These are phyloP conservation scores for Aphodius granarius DNA, from an alignment of 2,888 invertebrate species.

Conservation along the genomic window DNA sequence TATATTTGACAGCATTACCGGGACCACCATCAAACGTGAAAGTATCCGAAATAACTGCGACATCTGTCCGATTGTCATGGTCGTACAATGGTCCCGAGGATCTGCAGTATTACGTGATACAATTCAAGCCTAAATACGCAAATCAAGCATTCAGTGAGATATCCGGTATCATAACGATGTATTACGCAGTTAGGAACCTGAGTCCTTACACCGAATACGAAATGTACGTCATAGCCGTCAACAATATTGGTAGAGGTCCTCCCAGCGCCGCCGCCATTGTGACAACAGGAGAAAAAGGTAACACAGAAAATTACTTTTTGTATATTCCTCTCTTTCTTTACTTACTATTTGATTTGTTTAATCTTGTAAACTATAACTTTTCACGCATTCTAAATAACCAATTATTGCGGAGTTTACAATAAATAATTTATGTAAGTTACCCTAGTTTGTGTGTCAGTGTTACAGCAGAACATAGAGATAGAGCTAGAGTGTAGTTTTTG, in stretches of 20 bases:
- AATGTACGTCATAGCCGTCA: conserved; percentile 93
- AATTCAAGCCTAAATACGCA: conserved; percentile 94
- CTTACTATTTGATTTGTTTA: neutral
- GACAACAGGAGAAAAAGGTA: conserved; percentile 97
- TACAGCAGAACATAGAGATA: neutral
- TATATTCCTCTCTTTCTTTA: neutral
- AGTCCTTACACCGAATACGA: conserved; percentile 96
- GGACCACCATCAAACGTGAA: conserved; percentile 87
- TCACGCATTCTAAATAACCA: conserved; percentile 3
- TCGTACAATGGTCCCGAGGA: conserved; percentile 86
- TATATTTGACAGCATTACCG: conserved; percentile 73
- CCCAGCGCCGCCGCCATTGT: conserved; percentile 87
- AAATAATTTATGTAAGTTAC: conserved; percentile 7
- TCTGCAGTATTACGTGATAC: conserved; percentile 94
- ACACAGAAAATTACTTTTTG: neutral
- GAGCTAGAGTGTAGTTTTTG: neutral
- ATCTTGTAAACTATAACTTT: conserved; percentile 8
- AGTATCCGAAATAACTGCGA: conserved; percentile 91
- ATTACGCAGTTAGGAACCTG: conserved; percentile 86
- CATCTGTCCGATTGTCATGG: conserved; percentile 92
- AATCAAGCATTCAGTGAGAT: conserved; percentile 92
- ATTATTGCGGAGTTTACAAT: conserved; percentile 8
- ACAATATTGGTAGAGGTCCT: conserved; percentile 90
- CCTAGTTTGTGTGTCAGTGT: neutral
- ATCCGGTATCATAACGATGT: conserved; percentile 89